Percentiles rank a stretch among this genome's conserved stretches.
Conservation (phyloP, 2,797 vertebrate species). For the Choloepus didactylus region DNA sequence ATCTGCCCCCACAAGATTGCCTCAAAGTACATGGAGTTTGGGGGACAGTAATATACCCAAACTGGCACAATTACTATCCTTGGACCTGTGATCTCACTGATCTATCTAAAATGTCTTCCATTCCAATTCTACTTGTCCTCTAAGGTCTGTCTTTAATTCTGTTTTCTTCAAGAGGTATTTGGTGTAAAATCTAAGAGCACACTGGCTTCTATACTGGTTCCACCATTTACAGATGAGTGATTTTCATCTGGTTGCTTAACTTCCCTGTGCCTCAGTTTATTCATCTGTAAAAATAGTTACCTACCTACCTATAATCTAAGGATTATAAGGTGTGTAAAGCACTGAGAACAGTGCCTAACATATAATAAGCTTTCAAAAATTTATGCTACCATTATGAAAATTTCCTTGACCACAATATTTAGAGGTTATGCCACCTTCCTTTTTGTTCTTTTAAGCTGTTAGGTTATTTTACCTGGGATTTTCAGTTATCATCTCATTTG, state of each 20-base stretch:
- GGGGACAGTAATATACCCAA: no score
- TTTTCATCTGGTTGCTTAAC: neutral
- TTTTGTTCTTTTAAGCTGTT: conserved; percentile 21
- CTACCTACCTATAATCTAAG: neutral
- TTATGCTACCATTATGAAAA: neutral
- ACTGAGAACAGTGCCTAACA: neutral
- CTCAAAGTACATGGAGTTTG: no score
- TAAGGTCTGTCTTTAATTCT: neutral
- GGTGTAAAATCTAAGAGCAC: neutral
- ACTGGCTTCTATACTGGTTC: neutral
- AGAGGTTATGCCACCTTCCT: neutral
- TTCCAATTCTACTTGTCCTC: neutral
- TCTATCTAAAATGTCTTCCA: neutral
- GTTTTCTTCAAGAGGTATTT: neutral
- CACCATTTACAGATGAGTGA: neutral
- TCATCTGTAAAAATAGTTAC: neutral
- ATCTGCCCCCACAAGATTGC: no score
- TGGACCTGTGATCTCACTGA: neutral
- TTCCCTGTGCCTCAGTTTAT: neutral
- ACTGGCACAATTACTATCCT: neutral
- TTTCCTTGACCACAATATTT: neutral
- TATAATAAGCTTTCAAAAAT: neutral
- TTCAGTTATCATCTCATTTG: neutral
- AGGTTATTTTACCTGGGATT: neutral
- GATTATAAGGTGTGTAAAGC: neutral